Conservation (phyloP, 2,888 invertebrate species). For the Leucophora obtusa region DNA sequence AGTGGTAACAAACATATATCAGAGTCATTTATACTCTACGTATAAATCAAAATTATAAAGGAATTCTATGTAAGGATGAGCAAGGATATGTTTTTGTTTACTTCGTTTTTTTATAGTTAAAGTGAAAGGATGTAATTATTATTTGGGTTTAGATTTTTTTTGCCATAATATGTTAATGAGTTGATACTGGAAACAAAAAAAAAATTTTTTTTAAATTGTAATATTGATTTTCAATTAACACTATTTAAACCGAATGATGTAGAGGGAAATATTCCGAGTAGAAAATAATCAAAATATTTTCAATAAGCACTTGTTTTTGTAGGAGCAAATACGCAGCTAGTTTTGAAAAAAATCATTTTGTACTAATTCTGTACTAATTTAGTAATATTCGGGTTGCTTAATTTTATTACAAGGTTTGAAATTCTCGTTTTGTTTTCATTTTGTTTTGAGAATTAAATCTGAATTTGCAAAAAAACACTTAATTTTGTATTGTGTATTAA, state of each 20-base stretch:
- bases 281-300: too few relatives aligned
- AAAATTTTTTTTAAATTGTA: not conserved
- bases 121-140: not conserved
- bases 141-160: not conserved
- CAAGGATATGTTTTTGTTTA: not conserved
- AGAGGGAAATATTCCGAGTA: too few relatives aligned
- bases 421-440: too few relatives aligned
- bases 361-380: too few relatives aligned
- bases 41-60: not conserved
- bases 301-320: too few relatives aligned
- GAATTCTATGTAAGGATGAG: not conserved
- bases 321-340: too few relatives aligned
- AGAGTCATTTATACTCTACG: not conserved
- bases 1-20: conserved; percentile 1
- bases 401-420: too few relatives aligned
- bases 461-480: too few relatives aligned
- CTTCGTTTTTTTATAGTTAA: not conserved
- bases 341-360: too few relatives aligned
- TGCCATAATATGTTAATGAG: conserved; percentile 9
- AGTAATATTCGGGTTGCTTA: too few relatives aligned
- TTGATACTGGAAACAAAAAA: not conserved
- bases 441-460: too few relatives aligned
- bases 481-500: too few relatives aligned
- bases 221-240: not conserved
- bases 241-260: not conserved